These are phyloP conservation scores for Pseudolycoriella hygida DNA, from an alignment of 2,888 invertebrate genomes.

Conservation along the genomic window DNA sequence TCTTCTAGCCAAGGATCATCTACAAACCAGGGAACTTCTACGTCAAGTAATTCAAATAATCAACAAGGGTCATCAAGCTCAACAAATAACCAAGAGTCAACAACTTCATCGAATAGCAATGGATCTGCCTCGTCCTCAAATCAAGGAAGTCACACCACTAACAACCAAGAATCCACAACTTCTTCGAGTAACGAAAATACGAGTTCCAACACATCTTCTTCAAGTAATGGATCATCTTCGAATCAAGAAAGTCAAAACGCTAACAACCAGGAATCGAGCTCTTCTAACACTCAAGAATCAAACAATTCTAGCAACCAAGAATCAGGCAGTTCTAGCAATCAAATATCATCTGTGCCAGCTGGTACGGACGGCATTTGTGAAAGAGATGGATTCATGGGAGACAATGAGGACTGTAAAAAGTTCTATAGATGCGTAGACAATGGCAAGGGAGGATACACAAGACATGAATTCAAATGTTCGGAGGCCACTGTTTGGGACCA, in stretches of 20 bases:
- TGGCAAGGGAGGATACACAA: slow-evolving; percentile 28
- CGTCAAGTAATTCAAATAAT: background rate
- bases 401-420: slow-evolving; percentile 34
- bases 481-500: slow-evolving; percentile 46
- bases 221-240: background rate
- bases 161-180: background rate
- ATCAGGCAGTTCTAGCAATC: slow-evolving; percentile 3
- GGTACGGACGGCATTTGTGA: slow-evolving; percentile 16
- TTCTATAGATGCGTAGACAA: slow-evolving; percentile 37
- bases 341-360: slow-evolving; percentile 3
- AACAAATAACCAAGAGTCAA: slow-evolving; percentile 6
- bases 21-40: background rate
- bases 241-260: slow-evolving; percentile 5
- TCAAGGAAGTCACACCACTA: background rate
- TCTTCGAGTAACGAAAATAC: background rate
- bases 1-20: background rate
- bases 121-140: no score
- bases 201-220: background rate
- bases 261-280: slow-evolving; percentile 15
- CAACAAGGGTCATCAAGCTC: slow-evolving; percentile 9
- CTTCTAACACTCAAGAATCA: slow-evolving; percentile 13
- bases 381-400: slow-evolving; percentile 28
- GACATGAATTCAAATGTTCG: slow-evolving; percentile 44
- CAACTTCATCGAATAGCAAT: no score
- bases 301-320: slow-evolving; percentile 10